Evolutionary conservation across 1,140 invertebrate species (phyloP).

Genomic region (Diorhabda elongata): DNA sequence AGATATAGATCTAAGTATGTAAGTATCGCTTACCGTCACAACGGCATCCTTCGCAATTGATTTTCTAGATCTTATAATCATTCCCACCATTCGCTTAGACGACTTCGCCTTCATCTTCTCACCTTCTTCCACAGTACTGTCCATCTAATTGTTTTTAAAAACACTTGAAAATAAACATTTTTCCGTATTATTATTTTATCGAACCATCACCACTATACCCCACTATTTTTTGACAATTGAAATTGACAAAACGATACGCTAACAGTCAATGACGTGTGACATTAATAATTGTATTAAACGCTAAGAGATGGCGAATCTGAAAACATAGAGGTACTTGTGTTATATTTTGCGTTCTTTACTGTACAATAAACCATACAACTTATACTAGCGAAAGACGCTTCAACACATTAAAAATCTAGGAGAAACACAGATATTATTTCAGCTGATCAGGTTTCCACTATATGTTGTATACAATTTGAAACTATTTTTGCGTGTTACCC

Average conservation of each 20-base stretch:
- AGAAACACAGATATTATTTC: too few relatives aligned
- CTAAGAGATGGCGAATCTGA: too few relatives aligned
- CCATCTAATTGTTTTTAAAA: slow-evolving; percentile 19
- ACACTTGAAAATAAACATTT: slow-evolving; percentile 22
- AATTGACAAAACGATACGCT: background rate
- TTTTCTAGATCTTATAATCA: slow-evolving; percentile 69
- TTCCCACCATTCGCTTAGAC: slow-evolving; percentile 51
- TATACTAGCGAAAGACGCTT: too few relatives aligned
- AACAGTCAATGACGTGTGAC: background rate
- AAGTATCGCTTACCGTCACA: slow-evolving; percentile 57
- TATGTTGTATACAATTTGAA: too few relatives aligned
- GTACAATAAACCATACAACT: too few relatives aligned
- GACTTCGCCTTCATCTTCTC: slow-evolving; percentile 42
- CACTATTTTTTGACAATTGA: background rate
- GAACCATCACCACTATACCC: slow-evolving; percentile 9
- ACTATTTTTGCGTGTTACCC: too few relatives aligned
- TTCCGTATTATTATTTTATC: slow-evolving; percentile 6
- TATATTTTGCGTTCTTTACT: too few relatives aligned
- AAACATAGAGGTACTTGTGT: too few relatives aligned
- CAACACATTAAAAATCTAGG: too few relatives aligned
- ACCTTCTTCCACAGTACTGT: slow-evolving; percentile 14
- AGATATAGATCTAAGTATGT: too few relatives aligned
- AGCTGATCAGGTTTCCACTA: too few relatives aligned
- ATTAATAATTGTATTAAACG: background rate
- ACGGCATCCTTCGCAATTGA: slow-evolving; percentile 69